Conservation (phyloP, 1,140 invertebrate genomes). For the Drosophila rufa region DNA sequence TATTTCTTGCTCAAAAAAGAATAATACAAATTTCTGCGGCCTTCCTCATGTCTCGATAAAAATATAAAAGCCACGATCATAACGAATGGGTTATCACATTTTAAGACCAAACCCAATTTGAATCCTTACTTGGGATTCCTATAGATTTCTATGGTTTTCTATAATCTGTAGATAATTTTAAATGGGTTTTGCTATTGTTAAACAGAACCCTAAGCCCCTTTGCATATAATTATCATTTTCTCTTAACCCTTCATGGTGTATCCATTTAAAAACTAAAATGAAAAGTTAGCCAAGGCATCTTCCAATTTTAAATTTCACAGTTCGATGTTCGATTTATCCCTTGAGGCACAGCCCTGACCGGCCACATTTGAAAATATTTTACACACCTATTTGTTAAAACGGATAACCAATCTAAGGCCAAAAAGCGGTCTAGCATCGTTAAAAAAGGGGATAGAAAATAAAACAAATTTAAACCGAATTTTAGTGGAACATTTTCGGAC, state of each 20-base stretch:
- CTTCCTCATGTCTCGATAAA: no score
- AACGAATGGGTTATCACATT: no score
- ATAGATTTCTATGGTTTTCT: not conserved
- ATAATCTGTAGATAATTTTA: not conserved
- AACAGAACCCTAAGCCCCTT: not conserved
- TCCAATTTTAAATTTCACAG: constrained; percentile 31
- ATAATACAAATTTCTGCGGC: no score
- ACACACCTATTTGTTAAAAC: constrained; percentile 46
- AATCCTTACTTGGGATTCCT: not conserved
- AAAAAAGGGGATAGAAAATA: constrained; percentile 36
- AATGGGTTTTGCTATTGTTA: not conserved
- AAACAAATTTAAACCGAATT: constrained; percentile 66
- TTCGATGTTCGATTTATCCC: constrained; percentile 12
- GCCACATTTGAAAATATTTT: constrained; percentile 7
- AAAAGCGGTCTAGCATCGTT: constrained; percentile 42
- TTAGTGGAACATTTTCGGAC: constrained; percentile 52
- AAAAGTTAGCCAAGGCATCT: not conserved
- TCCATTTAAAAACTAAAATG: not conserved
- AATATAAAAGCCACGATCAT: no score
- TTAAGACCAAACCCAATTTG: no score
- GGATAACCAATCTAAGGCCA: constrained; percentile 29
- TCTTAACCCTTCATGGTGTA: not conserved
- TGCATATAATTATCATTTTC: not conserved
- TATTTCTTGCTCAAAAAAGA: no score
- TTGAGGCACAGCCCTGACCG: not conserved